Evolutionary conservation across 1,140 invertebrate species (phyloP), one percentile per base, ranked within the genome.

Genomic region (Drosophila tani): DNA sequence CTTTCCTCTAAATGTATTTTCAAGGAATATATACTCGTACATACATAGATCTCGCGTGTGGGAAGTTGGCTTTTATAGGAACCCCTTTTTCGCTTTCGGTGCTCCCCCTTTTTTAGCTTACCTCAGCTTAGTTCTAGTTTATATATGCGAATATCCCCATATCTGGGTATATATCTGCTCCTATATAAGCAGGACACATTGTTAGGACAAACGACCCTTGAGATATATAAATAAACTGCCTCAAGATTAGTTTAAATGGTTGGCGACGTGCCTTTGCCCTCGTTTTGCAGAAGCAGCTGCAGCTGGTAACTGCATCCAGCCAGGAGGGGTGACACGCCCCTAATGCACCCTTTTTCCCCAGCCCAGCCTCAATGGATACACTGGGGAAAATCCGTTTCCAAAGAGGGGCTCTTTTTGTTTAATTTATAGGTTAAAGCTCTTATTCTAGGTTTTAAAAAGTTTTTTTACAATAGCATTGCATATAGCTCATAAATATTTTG

Each of bases 231-330:
- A 82, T 82, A 82, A 82, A 82, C 81, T 74, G 80, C 80, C 63
- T 82, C 64, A 82, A 82, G 81, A 82, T 82, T 82, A 82, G 80
- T 82, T 82, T 82, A 82, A 82, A 82, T 82, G 68, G 80, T 82
- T 82, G 80, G 64, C 81, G 80, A 75, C 80, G 75, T 82, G 81
- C 75, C 75, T 82, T 67, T 82, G 81, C 64, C 80, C 81, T 75
- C 80, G 69, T 82, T 82, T 71, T 32, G 55, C 50, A 66, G 79
- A 56, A 63, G 67, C 63, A 76, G 66, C 53, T 74, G 64, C 66
- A 66, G 68, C 67, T 81, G 71, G 55, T 38, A 74, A 63, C 66
- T 75, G 58, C 79, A 81, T 74, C 55, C 67, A 11, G 67, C 67
- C 49, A 70, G 27, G 14, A 46, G 47, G 67, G 67, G 63, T 46